Evolutionary conservation across 1,140 invertebrate genomes (phyloP), one percentile per base, ranked within the genome.

Genomic region (Orussus abietinus): DNA sequence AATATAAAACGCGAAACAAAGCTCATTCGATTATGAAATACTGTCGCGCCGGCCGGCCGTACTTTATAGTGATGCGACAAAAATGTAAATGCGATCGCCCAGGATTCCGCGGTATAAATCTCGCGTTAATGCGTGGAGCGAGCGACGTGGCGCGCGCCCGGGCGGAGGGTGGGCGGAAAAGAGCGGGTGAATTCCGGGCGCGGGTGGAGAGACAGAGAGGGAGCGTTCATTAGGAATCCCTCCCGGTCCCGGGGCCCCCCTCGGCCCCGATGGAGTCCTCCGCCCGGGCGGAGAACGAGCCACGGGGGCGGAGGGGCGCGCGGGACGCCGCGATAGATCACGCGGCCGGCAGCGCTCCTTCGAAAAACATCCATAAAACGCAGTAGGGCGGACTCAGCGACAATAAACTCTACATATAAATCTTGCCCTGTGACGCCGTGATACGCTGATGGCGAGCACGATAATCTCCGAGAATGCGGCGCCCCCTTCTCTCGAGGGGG

Each of bases 361-460:
- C 66, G 70, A 73, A 73, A 72, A 73, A 72, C 70, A 71, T 72
- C 70, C 69, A 73, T 72, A 71, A 72, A 72, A 72, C 66, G 69
- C 70, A 72, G 70, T 73, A 72, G 70, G 70, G 70, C 69, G 69
- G 69, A 72, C 68, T 71, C 69, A 68, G 70, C 67, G 70, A 72
- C 70, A 73, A 73, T 73, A 73, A 72, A 73, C 70, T 73, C 69
- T 69, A 71, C 70, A 69, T 73, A 73, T 73, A 73, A 73, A 73
- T 73, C 70, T 73, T 72, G 64, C 65, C 65, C 62, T 61, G 65
- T 71, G 68, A 71, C 70, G 69, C 68, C 58, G 66, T 71, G 70
- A 74, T 74, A 74, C 70, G 66, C 66, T 74, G 70, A 74, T 74
- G 70, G 70, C 66, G 64, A 72, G 68, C 66, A 71, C 69, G 70